Conservation (phyloP, 2,888 invertebrate genomes). For the Cerceris rybyensis region DNA sequence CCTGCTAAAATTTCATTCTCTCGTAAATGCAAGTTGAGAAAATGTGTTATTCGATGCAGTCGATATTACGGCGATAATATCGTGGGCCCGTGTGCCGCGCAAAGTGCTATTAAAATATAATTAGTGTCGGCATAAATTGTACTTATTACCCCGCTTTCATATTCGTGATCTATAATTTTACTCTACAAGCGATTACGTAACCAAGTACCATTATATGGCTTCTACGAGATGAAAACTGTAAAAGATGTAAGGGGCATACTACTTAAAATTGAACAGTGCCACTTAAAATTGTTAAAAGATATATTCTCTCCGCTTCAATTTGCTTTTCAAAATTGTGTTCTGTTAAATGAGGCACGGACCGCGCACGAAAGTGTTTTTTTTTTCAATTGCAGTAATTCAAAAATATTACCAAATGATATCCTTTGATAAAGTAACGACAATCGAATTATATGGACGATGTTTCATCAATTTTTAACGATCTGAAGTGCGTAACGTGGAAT, state of each 20-base stretch:
- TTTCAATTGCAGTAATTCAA: too few relatives aligned
- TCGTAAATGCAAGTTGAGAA: slow-evolving; percentile 2
- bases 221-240: slow-evolving; percentile 39
- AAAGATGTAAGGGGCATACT: slow-evolving; percentile 3
- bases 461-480: slow-evolving; percentile 3
- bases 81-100: slow-evolving; percentile 19
- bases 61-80: slow-evolving; percentile 33
- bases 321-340: too few relatives aligned
- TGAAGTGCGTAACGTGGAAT: background rate
- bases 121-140: slow-evolving; percentile 51
- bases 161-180: slow-evolving; percentile 38
- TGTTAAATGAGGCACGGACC: too few relatives aligned
- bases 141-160: slow-evolving; percentile 34
- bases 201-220: slow-evolving; percentile 28
- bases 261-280: slow-evolving; percentile 6
- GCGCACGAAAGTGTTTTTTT: too few relatives aligned
- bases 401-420: too few relatives aligned
- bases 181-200: background rate
- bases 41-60: slow-evolving; percentile 20
- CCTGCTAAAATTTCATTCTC: too few relatives aligned
- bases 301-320: too few relatives aligned
- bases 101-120: slow-evolving; percentile 55
- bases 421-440: too few relatives aligned
- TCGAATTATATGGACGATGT: too few relatives aligned
- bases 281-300: too few relatives aligned